Evolutionary conservation across 1,140 invertebrate species (phyloP), one percentile per base, ranked within the genome.

Genomic region (Conus betulinus): DNA sequence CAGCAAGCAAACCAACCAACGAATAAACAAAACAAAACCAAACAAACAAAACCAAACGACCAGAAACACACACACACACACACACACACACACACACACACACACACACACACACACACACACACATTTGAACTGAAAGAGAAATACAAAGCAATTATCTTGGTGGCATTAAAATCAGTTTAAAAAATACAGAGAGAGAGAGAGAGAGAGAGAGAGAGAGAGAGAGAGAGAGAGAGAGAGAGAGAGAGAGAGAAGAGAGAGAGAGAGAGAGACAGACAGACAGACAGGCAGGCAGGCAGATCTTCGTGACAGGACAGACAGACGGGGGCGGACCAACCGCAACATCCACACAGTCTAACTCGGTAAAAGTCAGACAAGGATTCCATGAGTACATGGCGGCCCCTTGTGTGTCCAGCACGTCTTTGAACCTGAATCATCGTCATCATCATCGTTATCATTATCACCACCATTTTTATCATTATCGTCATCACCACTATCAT

Each of bases 371-470:
- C 7, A 23, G 5, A 39, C 67, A 74, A 6, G 57, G 67, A 39
- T 74, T 74, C 67, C 57, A 85, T 4, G 84, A 63, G 15, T 67
- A 67, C 27, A 60, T 4, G 39, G 25, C 84, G 13, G 67, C 84
- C n/a, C 51, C 55, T 67, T 85, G 13, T 6, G 55, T 39, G 84
- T 85, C 84, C 10, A 25, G 25, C 5, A 85, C 84, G 51, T 63
- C 57, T 23, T 85, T 85, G 57, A 52, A 85, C 5, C 84, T 74
- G n/a, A 82, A 60, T 85, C 53, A 57, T 57, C 63, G 52, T 88
- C 83, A 85, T 88, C 83, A 86, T 88, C 83, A 88, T 88, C 88
- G 55, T 88, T 83, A 88, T 85, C 88, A 88, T 13, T 15, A n/a
- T 86, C 88, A 71, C 76, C 83, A 86, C 71, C 82, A 86, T 88